Base-by-base conservation (phyloP, 2,797 vertebrate species). In the Cygnus olor region DNA sequence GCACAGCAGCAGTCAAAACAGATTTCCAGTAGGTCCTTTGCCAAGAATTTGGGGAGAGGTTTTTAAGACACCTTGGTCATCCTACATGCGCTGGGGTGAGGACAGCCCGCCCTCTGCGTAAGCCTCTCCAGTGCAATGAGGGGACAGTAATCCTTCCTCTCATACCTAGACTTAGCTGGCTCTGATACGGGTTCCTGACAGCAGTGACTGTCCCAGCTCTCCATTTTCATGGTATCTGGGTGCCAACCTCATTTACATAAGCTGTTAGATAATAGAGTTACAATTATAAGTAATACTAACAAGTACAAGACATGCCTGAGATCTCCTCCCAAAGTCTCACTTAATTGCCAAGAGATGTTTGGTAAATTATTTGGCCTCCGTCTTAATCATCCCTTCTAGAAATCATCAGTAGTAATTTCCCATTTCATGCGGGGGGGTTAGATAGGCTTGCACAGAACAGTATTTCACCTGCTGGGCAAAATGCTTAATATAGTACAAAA, bases 301-400 rank as follows among this genome's bases (percentile, higher is more conserved):
- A 68, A 85, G 92, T 68, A 78, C 81, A 58, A 68, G 90, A 73
- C 81, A 38, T 93, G 95, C 92, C 92, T 7, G 0, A 17, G 58
- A 65, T 91, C 95, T 79, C 95, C 95, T 94, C 92, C 88, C 94
- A 87, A 79, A 64, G 74, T 88, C n/a, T 95, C 57, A 42, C 57
- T 73, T 73, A 30, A 53, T 70, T 84, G 70, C 91, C 57, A 42
- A 4, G 66, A 73, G 68, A n/a, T 49, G 18, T 71, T 90, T 87
- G 69, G 63, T 45, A 89, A 91, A 72, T 76, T 57, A 21, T 85
- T 83, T 57, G 10, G 53, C 24, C 45, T 79, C 53, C 40, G 58
- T n/a, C 70, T 82, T 69, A 76, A 69, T 94, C 54, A 79, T 3
- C 74, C 58, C 63, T 4, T 36, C 82, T 58, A 51, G 57, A 72